Evolutionary conservation across 2,113 vertebrate species (phyloP).

Genomic region (Loxodonta africana): DNA sequence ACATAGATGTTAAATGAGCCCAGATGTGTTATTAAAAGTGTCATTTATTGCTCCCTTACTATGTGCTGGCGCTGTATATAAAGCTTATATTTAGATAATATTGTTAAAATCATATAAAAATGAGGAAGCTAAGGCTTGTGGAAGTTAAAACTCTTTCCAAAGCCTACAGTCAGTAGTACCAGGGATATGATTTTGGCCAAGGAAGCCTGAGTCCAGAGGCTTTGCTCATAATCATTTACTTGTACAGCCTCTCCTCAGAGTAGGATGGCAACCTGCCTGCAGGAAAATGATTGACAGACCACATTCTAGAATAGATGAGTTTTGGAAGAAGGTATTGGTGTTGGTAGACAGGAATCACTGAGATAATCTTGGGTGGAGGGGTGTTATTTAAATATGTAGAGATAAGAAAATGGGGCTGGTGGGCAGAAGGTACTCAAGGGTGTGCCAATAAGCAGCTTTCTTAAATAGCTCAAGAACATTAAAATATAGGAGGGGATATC

Average conservation of each 20-base stretch:
- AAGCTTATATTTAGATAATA: background rate
- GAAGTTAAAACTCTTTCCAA: background rate
- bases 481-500: background rate
- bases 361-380: background rate
- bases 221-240: background rate
- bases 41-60: background rate
- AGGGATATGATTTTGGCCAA: background rate
- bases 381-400: background rate
- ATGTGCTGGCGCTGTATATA: background rate
- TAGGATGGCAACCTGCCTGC: background rate
- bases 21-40: background rate
- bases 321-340: background rate
- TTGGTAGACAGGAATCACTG: background rate
- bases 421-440: background rate
- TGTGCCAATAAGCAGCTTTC: background rate
- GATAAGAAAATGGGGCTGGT: background rate
- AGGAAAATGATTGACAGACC: background rate
- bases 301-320: background rate
- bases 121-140: background rate
- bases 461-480: background rate
- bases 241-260: background rate
- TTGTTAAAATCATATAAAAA: conserved; percentile 12
- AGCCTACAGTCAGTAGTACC: background rate
- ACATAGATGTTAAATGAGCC: background rate
- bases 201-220: background rate